Evolutionary conservation across 2,888 invertebrate species (phyloP).

Genomic region (Arrhopalites spinosus): DNA sequence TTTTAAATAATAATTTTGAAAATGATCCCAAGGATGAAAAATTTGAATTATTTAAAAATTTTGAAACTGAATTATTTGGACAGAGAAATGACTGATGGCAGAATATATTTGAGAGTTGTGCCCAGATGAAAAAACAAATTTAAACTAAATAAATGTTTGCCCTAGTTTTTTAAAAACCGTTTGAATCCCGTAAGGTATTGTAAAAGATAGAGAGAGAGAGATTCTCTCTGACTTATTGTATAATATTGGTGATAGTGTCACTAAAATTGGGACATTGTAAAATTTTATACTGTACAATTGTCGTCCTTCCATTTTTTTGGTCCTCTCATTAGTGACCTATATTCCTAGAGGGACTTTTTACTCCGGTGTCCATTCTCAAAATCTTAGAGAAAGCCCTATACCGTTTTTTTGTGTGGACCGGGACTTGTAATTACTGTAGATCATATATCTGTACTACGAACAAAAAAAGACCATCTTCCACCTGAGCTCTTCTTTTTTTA

Average conservation of each 20-base stretch:
- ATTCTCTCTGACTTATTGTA: neutral
- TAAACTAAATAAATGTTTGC: slow-evolving; percentile 10
- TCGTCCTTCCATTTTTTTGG: slow-evolving; percentile 10
- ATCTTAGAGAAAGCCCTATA: neutral
- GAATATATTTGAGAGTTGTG: neutral
- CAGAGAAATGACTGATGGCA: neutral
- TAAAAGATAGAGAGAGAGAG: slow-evolving; percentile 4
- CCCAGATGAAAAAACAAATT: neutral
- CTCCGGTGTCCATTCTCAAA: neutral
- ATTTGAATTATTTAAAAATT: too few relatives aligned
- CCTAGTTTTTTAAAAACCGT: slow-evolving; percentile 22
- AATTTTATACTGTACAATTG: slow-evolving; percentile 22
- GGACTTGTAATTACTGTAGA: neutral
- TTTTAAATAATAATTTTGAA: too few relatives aligned
- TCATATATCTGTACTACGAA: neutral
- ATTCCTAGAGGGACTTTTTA: slow-evolving; percentile 9
- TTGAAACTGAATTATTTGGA: neutral
- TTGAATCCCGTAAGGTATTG: slow-evolving; percentile 29
- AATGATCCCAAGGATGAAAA: too few relatives aligned
- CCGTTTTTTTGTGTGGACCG: neutral
- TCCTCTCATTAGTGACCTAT: slow-evolving; percentile 36
- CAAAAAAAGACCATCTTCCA: slow-evolving; percentile 20
- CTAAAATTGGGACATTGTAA: slow-evolving; percentile 30
- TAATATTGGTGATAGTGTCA: slow-evolving; percentile 4
- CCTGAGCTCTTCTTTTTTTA: slow-evolving; percentile 32